Base-by-base conservation (phyloP, 2,113 vertebrate species). In the Egretta garzetta region DNA sequence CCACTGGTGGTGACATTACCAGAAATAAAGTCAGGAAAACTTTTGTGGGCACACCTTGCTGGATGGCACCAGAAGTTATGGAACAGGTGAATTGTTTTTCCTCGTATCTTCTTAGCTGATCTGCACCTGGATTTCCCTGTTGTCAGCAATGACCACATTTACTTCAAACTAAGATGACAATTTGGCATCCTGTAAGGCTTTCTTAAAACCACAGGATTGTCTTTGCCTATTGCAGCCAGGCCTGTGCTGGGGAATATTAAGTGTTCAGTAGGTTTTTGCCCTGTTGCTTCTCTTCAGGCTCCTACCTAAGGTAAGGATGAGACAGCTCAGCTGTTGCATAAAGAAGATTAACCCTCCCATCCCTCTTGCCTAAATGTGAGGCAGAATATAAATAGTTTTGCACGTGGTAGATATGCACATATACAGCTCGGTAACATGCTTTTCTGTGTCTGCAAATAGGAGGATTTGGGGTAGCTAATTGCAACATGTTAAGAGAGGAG, bases 41-140 rank as follows among this genome's bases (percentile, higher is more conserved):
- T 1, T 99, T 99, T 97, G 99, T 99, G 90, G 99, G 99, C 93
- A 99, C 99, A 7, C 99, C 99, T 37, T 99, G 99, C 94, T 99
- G 99, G 99, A 99, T 99, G 99, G 99, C 99, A 23, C 99, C 99
- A 24, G 99, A 99, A 96, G 99, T 99, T 76, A 99, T 99, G 99
- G 99, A 99, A 79, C 99, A 99, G 99, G 99, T 99, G 97, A 85
- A 74, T 30, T 77, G 50, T 86, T 91, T 76, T 72, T 60, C 20
- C 7, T 53, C 11, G 11, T 52, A 10, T 94, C 47, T 23, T 86
- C 8, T 74, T 49, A 83, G 13, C 35, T 59, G 53, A 56, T 45
- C 63, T 82, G 68, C 24, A 39, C 33, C 24, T 76, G 58, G 63
- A 53, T 37, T 77, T 88, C 59, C 43, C 73, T 68, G 7, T 49